Evolutionary conservation across 64 coral and sea anemone genomes (phyloP).

Genomic region (Platygyra sinensis): DNA sequence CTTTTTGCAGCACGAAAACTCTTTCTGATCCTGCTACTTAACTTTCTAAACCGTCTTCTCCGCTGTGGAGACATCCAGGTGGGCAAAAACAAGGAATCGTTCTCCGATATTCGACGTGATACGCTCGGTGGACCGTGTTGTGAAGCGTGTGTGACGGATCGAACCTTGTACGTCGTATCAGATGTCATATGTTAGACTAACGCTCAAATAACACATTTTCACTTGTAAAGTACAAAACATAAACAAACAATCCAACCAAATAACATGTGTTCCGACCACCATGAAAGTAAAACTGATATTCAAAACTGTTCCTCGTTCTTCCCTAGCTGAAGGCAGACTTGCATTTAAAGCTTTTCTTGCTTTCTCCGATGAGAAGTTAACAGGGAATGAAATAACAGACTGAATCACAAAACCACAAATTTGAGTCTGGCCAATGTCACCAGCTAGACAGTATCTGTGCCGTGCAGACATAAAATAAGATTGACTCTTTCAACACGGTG

Average conservation of each 20-base stretch:
- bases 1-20: constrained; percentile 33
- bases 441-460: neutral
- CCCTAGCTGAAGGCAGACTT: neutral
- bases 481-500: neutral
- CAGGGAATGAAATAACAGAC: too few species aligned
- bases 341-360: neutral
- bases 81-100: constrained; percentile 5
- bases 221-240: neutral
- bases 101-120: neutral
- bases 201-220: constrained; percentile 22
- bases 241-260: neutral
- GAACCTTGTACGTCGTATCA: constrained; percentile 5
- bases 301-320: neutral
- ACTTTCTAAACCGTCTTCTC: constrained; percentile 39
- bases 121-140: neutral
- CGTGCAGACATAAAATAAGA: neutral
- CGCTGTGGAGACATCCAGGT: constrained; percentile 34
- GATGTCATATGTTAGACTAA: neutral
- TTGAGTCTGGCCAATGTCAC: too few species aligned
- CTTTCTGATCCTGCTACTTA: constrained; percentile 18
- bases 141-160: constrained; percentile 11
- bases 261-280: neutral
- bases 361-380: neutral
- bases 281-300: neutral
- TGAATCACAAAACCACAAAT: too few species aligned